phyloP scores from a whole-genome alignment of 2,888 invertebrate genomes.

The Branchellion lobata region DNA sequence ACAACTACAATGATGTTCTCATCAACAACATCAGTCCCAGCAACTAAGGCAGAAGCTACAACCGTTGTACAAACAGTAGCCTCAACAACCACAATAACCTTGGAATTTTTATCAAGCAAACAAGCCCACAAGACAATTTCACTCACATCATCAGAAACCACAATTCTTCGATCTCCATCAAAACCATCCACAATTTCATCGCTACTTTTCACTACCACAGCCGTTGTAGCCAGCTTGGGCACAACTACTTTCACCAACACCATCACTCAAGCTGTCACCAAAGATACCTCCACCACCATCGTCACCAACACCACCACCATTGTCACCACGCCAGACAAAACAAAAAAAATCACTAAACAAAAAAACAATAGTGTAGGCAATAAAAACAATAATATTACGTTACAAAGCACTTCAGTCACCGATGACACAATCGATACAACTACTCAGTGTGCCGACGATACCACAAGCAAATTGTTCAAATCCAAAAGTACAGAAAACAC shows the following conservation, averaged over 20 bases:
- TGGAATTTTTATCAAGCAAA: not conserved
- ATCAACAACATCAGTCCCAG: not conserved
- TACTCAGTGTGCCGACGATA: not conserved
- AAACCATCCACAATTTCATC: not conserved
- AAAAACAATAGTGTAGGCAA: not conserved
- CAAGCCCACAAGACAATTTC: too few species aligned
- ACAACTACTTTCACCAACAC: not conserved
- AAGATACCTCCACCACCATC: slow-evolving; percentile 9
- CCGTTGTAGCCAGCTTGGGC: not conserved
- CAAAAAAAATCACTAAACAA: not conserved
- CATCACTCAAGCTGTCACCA: slow-evolving; percentile 4
- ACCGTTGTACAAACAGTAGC: not conserved
- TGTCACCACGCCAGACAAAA: slow-evolving; percentile 1
- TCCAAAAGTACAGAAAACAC: slow-evolving; percentile 10
- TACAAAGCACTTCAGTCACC: not conserved
- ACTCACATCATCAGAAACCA: not conserved
- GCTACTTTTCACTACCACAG: not conserved
- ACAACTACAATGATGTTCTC: not conserved
- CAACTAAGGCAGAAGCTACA: not conserved
- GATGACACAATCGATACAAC: not conserved
- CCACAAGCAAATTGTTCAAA: not conserved
- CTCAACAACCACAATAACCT: not conserved
- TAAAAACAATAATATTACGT: not conserved
- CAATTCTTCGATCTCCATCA: not conserved
- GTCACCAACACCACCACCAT: not conserved